phyloP scores from a whole-genome alignment of 2,888 invertebrate genomes.

The Cerceris rybyensis region DNA sequence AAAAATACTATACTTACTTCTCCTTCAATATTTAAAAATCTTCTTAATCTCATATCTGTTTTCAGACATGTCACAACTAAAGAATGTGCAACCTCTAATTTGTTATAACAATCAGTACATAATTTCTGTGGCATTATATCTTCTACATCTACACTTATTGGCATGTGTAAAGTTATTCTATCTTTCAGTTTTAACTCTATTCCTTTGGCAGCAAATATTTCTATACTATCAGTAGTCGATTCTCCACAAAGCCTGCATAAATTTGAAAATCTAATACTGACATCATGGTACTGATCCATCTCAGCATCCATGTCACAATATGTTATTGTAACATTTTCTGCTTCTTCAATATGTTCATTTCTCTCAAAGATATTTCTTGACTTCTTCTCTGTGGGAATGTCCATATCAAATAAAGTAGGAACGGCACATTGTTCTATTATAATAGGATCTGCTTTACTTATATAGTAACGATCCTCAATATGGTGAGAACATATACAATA shows the following conservation, averaged over 20 bases:
- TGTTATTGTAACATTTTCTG: constrained; percentile 39
- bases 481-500: constrained; percentile 70
- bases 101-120: constrained; percentile 68
- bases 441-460: constrained; percentile 63
- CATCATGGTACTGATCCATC: constrained; percentile 60
- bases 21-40: constrained; percentile 64
- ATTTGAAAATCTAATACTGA: constrained; percentile 60
- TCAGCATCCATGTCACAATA: constrained; percentile 58
- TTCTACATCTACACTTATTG: constrained; percentile 62
- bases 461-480: constrained; percentile 67
- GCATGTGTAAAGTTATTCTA: constrained; percentile 73
- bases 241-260: constrained; percentile 73
- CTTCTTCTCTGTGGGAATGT: constrained; percentile 21
- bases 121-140: constrained; percentile 70
- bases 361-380: constrained; percentile 41
- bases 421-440: constrained; percentile 62
- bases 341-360: constrained; percentile 32
- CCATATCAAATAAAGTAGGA: constrained; percentile 59
- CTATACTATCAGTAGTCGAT: constrained; percentile 54
- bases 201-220: constrained; percentile 69
- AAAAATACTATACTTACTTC: constrained; percentile 57
- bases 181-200: constrained; percentile 65
- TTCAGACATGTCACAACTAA: constrained; percentile 65
- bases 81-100: constrained; percentile 68
- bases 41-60: constrained; percentile 70